These are phyloP conservation scores for Toxotes chatareus DNA, from an alignment of 2,113 vertebrate species.

Conservation along the genomic window DNA sequence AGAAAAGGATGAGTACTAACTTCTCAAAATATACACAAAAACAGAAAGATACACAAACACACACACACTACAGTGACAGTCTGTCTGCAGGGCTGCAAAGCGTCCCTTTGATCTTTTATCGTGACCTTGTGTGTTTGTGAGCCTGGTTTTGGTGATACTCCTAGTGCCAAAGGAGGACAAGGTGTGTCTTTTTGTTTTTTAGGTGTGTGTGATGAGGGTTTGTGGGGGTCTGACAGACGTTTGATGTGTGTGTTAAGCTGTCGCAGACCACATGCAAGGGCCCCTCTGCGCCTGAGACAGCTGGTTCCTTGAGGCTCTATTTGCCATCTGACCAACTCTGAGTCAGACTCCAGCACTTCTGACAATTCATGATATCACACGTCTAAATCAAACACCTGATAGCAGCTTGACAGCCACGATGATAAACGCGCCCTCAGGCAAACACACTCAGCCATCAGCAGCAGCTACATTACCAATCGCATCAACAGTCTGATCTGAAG, in stretches of 20 bases:
- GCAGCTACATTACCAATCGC: constrained; percentile 7
- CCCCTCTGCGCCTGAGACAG: constrained; percentile 57
- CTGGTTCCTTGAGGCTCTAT: constrained; percentile 58
- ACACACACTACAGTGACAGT: constrained; percentile 15
- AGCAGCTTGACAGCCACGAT: constrained; percentile 1
- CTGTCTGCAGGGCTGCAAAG: constrained; percentile 38
- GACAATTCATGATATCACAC: constrained; percentile 41
- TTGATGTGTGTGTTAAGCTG: constrained; percentile 76
- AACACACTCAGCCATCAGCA: constrained; percentile 36
- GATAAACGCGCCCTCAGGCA: constrained; percentile 3
- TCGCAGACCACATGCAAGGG: constrained; percentile 67
- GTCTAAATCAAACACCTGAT: constrained; percentile 8
- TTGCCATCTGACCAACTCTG: constrained; percentile 36
- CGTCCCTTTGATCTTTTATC: constrained; percentile 52
- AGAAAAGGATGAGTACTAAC: background rate
- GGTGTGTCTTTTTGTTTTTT: constrained; percentile 57
- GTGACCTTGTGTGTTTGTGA: constrained; percentile 45
- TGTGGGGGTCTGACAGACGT: constrained; percentile 55
- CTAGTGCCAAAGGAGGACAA: constrained; percentile 17
- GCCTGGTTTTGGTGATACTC: constrained; percentile 47
- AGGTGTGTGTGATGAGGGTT: constrained; percentile 38
- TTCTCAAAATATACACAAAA: constrained; percentile 19
- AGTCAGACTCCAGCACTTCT: constrained; percentile 3
- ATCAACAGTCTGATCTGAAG: constrained; percentile 29
- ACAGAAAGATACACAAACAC: constrained; percentile 10